Conservation (phyloP, 2,113 vertebrate species). For the Podilymbus podiceps region DNA sequence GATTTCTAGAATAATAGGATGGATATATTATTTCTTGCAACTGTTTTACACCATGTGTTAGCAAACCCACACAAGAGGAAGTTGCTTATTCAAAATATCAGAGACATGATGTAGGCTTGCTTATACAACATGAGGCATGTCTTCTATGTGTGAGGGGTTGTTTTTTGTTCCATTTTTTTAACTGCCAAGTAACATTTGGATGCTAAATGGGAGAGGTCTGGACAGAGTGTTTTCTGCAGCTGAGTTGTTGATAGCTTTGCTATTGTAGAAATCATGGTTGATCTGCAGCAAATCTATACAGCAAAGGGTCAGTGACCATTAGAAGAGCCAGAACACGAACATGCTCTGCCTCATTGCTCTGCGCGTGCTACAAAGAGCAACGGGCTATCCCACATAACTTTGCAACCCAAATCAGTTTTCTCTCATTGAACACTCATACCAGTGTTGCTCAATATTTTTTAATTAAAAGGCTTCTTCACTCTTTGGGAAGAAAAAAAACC, state of each 20-base stretch:
- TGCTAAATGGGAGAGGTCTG: background rate
- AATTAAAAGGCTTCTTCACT: background rate
- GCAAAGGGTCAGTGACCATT: background rate
- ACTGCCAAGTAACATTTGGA: background rate
- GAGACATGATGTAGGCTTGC: background rate
- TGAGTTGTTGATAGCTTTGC: background rate
- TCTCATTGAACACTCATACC: background rate
- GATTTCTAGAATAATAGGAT: background rate
- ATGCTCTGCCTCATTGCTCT: background rate
- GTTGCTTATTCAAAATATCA: background rate
- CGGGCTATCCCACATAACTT: background rate
- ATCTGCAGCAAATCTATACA: background rate
- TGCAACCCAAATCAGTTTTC: background rate
- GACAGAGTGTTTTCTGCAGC: background rate
- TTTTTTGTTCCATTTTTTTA: background rate
- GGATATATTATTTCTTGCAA: background rate
- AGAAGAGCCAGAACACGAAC: background rate
- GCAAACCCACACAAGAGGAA: constrained; percentile 3
- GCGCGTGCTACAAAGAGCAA: background rate
- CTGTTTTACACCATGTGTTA: background rate
- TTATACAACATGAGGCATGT: background rate
- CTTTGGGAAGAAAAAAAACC: background rate
- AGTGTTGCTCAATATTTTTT: background rate
- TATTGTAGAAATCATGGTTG: background rate
- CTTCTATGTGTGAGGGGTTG: background rate